phyloP scores from a whole-genome alignment of 2,888 invertebrate genomes.

The Tachina grossa region DNA sequence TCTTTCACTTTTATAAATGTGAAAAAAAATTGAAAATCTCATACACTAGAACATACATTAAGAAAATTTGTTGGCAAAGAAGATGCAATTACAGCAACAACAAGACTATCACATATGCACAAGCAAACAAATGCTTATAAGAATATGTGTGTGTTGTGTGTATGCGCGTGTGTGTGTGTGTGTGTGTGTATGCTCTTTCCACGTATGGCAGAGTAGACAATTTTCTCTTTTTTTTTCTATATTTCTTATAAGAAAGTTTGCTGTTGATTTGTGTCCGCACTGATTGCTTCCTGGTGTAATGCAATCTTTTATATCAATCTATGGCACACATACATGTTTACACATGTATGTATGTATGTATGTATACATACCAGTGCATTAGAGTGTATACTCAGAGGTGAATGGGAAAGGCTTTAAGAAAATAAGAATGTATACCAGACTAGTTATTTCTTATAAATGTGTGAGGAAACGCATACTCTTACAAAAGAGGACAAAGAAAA shows the following conservation, averaged over 20 bases:
- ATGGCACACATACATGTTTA: conserved; percentile 39
- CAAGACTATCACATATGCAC: conserved; percentile 17
- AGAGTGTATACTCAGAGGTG: conserved; percentile 31
- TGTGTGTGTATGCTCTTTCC: conserved; percentile 5
- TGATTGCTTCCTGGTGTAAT: conserved; percentile 79
- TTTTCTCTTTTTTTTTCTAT: conserved; percentile 24
- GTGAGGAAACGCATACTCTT: conserved; percentile 8
- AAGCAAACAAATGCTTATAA: not conserved
- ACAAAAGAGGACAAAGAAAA: not conserved
- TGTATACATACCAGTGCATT: conserved; percentile 24
- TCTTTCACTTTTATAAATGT: conserved; percentile 16
- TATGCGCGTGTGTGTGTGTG: conserved; percentile 54
- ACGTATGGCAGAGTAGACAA: conserved; percentile 8
- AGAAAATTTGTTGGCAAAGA: conserved; percentile 42
- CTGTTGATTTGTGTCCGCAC: conserved; percentile 77
- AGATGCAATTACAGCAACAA: conserved; percentile 35
- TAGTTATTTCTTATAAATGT: conserved; percentile 34
- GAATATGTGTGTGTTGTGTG: not conserved
- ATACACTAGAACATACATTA: conserved; percentile 40
- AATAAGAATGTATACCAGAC: not conserved
- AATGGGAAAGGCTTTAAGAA: conserved; percentile 9
- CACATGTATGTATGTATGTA: conserved; percentile 29
- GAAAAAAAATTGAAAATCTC: conserved; percentile 7
- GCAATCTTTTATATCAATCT: conserved; percentile 70
- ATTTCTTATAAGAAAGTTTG: conserved; percentile 52